A percentile compares a stretch with the other conserved stretches of the same genome.
Conservation (phyloP, 2,113 vertebrate species). For the Nycticorax nycticorax region DNA sequence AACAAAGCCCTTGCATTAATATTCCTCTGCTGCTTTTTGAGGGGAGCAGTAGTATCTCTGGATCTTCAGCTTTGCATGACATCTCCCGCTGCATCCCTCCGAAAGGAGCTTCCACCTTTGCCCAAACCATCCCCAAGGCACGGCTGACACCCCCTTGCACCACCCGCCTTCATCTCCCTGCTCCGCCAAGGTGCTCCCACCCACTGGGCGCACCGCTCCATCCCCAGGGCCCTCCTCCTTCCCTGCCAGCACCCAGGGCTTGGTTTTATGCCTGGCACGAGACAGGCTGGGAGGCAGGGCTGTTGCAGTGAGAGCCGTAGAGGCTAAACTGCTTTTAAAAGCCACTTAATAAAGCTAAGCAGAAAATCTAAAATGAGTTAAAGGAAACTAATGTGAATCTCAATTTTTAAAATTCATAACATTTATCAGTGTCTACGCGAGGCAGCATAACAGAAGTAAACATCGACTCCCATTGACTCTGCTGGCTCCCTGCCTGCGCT, state of each 20-base stretch:
- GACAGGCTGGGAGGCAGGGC: not conserved
- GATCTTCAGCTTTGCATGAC: not conserved
- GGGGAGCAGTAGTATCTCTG: not conserved
- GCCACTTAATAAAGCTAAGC: conserved; percentile 60
- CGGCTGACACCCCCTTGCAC: not conserved
- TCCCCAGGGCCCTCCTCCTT: not conserved
- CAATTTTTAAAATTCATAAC: conserved; percentile 60
- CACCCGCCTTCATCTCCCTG: not conserved
- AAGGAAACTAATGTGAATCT: conserved; percentile 55
- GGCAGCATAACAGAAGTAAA: conserved; percentile 7
- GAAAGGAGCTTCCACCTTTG: not conserved
- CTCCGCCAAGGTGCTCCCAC: not conserved
- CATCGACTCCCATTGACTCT: conserved; percentile 9
- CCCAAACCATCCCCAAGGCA: accelerated
- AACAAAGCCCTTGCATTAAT: not conserved
- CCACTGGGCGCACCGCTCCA: accelerated
- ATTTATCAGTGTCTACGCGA: conserved; percentile 23
- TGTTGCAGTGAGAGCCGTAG: not conserved
- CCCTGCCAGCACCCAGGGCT: not conserved
- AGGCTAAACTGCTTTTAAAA: conserved; percentile 49
- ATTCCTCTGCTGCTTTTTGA: not conserved
- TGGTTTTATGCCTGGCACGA: accelerated
- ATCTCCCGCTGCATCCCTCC: not conserved
- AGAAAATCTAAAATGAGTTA: conserved; percentile 55
- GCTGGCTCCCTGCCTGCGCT: not conserved